These are phyloP conservation scores for Philonicus albiceps DNA, from an alignment of 2,888 invertebrate genomes.

Conservation along the genomic window DNA sequence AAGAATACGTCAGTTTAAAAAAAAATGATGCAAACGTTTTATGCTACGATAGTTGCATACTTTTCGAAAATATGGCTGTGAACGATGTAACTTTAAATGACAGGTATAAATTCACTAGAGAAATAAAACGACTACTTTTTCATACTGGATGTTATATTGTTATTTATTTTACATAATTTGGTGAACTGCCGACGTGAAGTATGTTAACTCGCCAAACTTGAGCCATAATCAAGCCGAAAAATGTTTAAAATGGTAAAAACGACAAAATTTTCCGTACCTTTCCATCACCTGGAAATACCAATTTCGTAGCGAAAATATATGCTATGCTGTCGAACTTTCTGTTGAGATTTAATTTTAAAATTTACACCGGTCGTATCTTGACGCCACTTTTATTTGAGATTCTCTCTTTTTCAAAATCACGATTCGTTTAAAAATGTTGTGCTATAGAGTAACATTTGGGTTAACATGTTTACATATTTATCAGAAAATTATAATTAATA, in stretches of 20 bases:
- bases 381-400: background rate
- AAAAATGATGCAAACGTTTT: background rate
- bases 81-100: constrained; percentile 35
- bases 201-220: constrained; percentile 1
- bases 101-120: constrained; percentile 14
- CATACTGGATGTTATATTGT: constrained; percentile 26
- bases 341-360: background rate
- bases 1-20: background rate
- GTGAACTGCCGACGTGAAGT: constrained; percentile 32
- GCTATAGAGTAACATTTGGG: background rate
- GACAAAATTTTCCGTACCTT: background rate
- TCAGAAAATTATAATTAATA: too few relatives aligned
- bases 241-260: background rate
- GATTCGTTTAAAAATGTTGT: background rate
- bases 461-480: too few relatives aligned
- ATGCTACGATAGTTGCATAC: constrained; percentile 29
- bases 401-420: background rate
- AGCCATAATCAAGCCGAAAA: background rate
- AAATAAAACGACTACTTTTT: background rate
- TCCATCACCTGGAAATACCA: background rate
- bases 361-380: background rate
- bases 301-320: background rate
- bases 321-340: background rate
- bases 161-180: constrained; percentile 38
- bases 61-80: constrained; percentile 27